These are phyloP conservation scores for Polylopha cassiicola DNA, from an alignment of 2,888 invertebrate genomes.

Conservation along the genomic window DNA sequence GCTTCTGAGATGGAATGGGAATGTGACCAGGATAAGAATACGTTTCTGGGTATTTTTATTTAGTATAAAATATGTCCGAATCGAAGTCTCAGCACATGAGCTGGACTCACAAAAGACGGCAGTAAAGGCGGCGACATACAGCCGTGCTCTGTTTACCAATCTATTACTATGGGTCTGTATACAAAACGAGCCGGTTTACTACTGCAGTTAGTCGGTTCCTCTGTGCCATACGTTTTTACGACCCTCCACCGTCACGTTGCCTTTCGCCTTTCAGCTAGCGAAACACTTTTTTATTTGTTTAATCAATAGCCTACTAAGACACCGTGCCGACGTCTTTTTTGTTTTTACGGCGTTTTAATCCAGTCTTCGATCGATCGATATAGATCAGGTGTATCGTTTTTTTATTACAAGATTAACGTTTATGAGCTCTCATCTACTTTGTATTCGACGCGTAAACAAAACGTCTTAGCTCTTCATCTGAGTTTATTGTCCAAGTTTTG, in stretches of 20 bases:
- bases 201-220: slow-evolving; percentile 70
- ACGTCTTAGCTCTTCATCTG: slow-evolving; percentile 48
- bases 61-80: slow-evolving; percentile 34
- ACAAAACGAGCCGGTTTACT: slow-evolving; percentile 72
- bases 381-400: slow-evolving; percentile 66
- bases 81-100: slow-evolving; percentile 51
- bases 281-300: slow-evolving; percentile 75
- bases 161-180: slow-evolving; percentile 72
- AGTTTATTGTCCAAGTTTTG: slow-evolving; percentile 49
- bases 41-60: slow-evolving; percentile 14
- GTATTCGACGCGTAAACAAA: slow-evolving; percentile 57
- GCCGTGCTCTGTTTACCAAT: slow-evolving; percentile 67
- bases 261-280: slow-evolving; percentile 70
- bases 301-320: slow-evolving; percentile 73
- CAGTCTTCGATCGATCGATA: slow-evolving; percentile 55
- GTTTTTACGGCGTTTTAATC: slow-evolving; percentile 65
- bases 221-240: slow-evolving; percentile 75
- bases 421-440: slow-evolving; percentile 68
- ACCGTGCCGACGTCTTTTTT: slow-evolving; percentile 63
- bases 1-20: slow-evolving; percentile 5
- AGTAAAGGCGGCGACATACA: slow-evolving; percentile 73
- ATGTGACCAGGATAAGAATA: slow-evolving; percentile 11
- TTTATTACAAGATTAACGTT: slow-evolving; percentile 70
- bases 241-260: slow-evolving; percentile 67
- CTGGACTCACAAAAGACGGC: slow-evolving; percentile 63